phyloP scores from a whole-genome alignment of 1,140 invertebrate species.

The Saxidomus purpurata region DNA sequence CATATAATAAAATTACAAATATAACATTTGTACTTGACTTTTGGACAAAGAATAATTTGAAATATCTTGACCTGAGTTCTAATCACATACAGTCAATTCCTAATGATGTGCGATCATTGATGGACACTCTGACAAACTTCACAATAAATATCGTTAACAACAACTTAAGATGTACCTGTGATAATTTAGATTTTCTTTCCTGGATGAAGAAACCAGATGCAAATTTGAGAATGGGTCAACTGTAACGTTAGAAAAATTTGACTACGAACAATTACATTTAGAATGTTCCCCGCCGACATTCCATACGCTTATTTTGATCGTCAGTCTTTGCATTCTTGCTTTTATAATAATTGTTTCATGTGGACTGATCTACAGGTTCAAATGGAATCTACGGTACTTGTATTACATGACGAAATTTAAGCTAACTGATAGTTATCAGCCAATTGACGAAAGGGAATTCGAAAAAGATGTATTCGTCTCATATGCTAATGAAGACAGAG shows the following conservation, averaged over 20 bases:
- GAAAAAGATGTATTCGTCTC: slow-evolving; percentile 73
- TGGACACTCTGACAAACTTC: neutral
- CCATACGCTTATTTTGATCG: neutral
- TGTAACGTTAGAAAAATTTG: neutral
- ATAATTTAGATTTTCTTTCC: neutral
- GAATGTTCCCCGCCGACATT: neutral
- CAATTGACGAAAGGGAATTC: slow-evolving; percentile 14
- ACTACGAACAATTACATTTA: neutral
- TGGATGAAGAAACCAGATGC: neutral
- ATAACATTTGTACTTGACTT: neutral
- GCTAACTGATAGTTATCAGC: neutral
- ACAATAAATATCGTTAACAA: neutral
- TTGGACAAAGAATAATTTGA: neutral
- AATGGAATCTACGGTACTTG: slow-evolving; percentile 61
- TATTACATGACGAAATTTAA: slow-evolving; percentile 49
- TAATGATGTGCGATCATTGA: neutral
- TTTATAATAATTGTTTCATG: neutral
- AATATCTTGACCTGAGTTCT: neutral
- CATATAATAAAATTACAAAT: neutral
- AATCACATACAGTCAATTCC: neutral
- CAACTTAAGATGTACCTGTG: neutral
- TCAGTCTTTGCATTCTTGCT: neutral
- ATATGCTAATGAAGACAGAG: slow-evolving; percentile 66
- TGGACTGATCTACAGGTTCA: slow-evolving; percentile 46
- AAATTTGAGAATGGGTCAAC: neutral